These are phyloP conservation scores for Trypoxylus dichotomus DNA, from an alignment of 1,140 invertebrate species.

Conservation along the genomic window DNA sequence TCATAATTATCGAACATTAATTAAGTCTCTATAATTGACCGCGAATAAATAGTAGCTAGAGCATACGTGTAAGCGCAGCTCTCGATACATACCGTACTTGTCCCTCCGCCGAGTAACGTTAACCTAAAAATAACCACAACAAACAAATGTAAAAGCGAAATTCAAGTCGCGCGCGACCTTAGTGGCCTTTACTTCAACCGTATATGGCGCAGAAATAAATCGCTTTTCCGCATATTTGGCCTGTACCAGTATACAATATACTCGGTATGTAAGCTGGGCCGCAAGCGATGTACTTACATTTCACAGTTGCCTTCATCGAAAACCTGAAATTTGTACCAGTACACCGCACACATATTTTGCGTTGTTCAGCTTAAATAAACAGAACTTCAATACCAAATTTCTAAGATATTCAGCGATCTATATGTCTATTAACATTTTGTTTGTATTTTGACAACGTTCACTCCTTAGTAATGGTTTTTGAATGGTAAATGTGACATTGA, in stretches of 20 bases:
- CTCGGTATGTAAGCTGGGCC: neutral
- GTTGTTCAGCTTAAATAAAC: neutral
- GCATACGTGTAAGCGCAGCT: neutral
- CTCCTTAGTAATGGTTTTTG: too few relatives aligned
- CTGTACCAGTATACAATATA: neutral
- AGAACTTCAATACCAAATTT: neutral
- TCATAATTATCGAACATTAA: neutral
- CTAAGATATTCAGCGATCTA: too few relatives aligned
- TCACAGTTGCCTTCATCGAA: neutral
- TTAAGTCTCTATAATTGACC: neutral
- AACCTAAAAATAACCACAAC: slow-evolving; percentile 16
- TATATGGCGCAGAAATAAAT: neutral
- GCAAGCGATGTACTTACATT: neutral
- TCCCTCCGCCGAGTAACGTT: neutral
- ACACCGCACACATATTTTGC: neutral
- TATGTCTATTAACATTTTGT: too few relatives aligned
- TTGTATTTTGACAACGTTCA: too few relatives aligned
- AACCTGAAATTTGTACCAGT: neutral
- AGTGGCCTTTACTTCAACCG: slow-evolving; percentile 3
- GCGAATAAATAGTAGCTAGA: neutral
- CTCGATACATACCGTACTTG: neutral
- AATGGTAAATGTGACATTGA: too few relatives aligned
- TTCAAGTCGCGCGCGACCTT: slow-evolving; percentile 1
- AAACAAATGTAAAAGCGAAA: slow-evolving; percentile 17
- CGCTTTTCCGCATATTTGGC: slow-evolving; percentile 15